Evolutionary conservation across 2,888 invertebrate genomes (phyloP).

Genomic region (Drosophila yooni): DNA sequence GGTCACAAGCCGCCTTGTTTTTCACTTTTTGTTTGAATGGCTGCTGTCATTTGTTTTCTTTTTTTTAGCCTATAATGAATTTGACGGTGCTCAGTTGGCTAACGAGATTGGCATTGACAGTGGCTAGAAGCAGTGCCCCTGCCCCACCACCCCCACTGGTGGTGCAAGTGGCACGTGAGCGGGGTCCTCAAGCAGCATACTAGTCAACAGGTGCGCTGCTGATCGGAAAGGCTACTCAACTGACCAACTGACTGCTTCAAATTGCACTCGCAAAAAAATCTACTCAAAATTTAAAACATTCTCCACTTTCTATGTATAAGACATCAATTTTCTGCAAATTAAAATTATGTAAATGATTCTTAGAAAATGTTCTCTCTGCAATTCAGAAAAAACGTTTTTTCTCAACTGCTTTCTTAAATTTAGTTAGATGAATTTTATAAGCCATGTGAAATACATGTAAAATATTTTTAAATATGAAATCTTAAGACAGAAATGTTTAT

Average conservation of each 20-base stretch:
- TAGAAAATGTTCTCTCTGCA: background rate
- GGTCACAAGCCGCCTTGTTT: constrained; percentile 50
- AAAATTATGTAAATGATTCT: too few species aligned
- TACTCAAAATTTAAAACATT: background rate
- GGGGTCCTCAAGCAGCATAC: constrained; percentile 17
- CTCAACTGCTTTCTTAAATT: too few species aligned
- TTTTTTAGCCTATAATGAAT: constrained; percentile 54
- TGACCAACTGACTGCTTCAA: constrained; percentile 16
- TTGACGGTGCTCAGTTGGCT: constrained; percentile 44
- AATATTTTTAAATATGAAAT: too few species aligned
- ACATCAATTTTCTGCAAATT: too few species aligned
- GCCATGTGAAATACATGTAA: too few species aligned
- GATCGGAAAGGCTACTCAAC: constrained; percentile 44
- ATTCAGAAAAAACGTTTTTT: too few species aligned
- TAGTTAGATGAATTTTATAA: too few species aligned
- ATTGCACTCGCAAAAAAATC: background rate
- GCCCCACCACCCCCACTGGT: background rate
- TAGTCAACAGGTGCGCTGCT: constrained; percentile 49
- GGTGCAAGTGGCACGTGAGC: constrained; percentile 42
- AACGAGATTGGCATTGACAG: constrained; percentile 58
- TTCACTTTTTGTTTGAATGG: constrained; percentile 34
- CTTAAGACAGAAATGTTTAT: too few species aligned
- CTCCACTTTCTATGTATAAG: background rate
- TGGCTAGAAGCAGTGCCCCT: background rate
- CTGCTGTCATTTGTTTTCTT: constrained; percentile 37